phyloP scores from a whole-genome alignment of 1,140 invertebrate genomes.

The Drosophila ambigua region DNA sequence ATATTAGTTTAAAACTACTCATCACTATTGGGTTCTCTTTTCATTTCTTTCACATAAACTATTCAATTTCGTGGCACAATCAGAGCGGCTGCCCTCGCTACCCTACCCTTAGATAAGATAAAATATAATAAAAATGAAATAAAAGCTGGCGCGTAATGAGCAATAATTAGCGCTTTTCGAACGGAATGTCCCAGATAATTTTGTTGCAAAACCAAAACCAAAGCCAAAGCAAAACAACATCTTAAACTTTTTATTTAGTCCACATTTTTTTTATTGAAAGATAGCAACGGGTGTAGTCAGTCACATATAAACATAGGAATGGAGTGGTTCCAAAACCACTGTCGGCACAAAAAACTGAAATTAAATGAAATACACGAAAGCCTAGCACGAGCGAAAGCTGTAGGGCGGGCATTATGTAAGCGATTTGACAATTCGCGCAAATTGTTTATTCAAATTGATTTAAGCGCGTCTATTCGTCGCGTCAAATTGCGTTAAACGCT shows the following conservation, averaged over 20 bases:
- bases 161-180: conserved; percentile 62
- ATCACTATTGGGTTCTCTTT: conserved; percentile 17
- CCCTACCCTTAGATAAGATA: conserved; percentile 56
- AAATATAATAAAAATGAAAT: conserved; percentile 21
- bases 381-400: neutral
- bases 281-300: conserved; percentile 7
- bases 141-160: conserved; percentile 56
- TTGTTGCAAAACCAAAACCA: conserved; percentile 46
- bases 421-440: conserved; percentile 59
- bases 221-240: conserved; percentile 38
- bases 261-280: conserved; percentile 19
- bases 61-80: conserved; percentile 47
- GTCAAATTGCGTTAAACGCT: conserved; percentile 54
- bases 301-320: neutral
- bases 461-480: conserved; percentile 25
- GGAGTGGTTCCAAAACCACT: neutral
- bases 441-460: conserved; percentile 78
- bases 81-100: conserved; percentile 21
- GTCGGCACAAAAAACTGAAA: conserved; percentile 6
- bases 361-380: conserved; percentile 47
- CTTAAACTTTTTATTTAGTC: conserved; percentile 34
- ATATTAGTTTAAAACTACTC: neutral
- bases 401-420: conserved; percentile 55
- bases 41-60: conserved; percentile 24
- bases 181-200: conserved; percentile 45